Base-by-base conservation (phyloP, 2,797 vertebrate genomes). In the Diplodus puntazzo region DNA sequence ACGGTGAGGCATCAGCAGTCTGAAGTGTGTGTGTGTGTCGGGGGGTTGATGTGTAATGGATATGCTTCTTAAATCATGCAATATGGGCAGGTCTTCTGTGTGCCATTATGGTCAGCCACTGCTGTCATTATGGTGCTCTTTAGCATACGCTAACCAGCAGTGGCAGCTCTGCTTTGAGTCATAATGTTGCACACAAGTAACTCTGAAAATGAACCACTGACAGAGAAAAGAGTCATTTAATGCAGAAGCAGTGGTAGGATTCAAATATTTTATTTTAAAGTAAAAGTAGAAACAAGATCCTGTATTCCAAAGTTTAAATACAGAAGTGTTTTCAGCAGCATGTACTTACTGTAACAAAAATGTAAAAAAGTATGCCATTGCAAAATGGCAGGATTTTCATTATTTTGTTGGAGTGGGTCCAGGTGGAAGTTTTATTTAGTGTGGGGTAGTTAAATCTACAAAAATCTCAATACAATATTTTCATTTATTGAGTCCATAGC, bases 51-150 rank as follows among this genome's bases (percentile, higher is more conserved):
- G 88, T 88, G 88, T 92, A 88, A 93, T 90, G 85, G 91, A 94
- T 92, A 93, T 94, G 90, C 89, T 88, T 84, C 84, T 92, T 94
- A 94, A 94, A 93, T 92, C 91, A 91, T 88, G 87, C 92, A 94
- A 93, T 92, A 94, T 91, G 91, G 91, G 73, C 82, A 81, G 80
- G 82, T 93, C 91, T 92, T 93, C 89, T 86, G 85, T 91, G 91
- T 74, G 75, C 87, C 83, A 89, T 92, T 93, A 89, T 87, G 86
- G 75, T 85, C 84, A 73, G 88, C 54, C 67, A 11, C 86, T 88
- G 77, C 87, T 91, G 90, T 91, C 87, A 92, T 75, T 77, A 59
- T 27, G 11, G 58, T 64, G 75, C 79, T 87, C 79, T 85, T 92
- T 84, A 87, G 84, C 79, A 77, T 74, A 87, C 21, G 73, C 82